Evolutionary conservation across 2,113 vertebrate genomes (phyloP).

Genomic region (Hyperoodon ampullatus): DNA sequence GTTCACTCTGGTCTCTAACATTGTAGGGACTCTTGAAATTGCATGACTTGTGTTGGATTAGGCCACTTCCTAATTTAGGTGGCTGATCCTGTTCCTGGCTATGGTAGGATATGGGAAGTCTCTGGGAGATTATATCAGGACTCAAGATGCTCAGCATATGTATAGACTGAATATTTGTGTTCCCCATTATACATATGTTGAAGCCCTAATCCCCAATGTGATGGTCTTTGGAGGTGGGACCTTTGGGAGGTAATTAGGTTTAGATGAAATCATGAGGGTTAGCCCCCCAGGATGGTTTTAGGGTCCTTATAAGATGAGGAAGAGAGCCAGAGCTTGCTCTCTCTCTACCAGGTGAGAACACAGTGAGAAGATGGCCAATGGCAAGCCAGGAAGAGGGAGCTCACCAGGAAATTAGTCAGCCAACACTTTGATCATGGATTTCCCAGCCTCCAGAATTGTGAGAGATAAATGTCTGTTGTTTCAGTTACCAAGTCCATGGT

Average conservation of each 20-base stretch:
- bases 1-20: neutral
- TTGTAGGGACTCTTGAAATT: neutral
- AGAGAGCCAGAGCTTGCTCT: neutral
- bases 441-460: neutral
- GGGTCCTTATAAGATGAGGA: neutral
- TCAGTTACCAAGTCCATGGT: neutral
- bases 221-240: neutral
- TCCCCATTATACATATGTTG: neutral
- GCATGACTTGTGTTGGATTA: neutral
- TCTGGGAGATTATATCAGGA: neutral
- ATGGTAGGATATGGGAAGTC: neutral
- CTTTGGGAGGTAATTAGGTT: neutral
- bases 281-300: neutral
- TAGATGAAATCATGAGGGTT: neutral
- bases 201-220: neutral
- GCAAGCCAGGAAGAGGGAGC: neutral
- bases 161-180: neutral
- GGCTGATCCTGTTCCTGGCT: neutral
- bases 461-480: neutral
- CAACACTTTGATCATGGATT: neutral
- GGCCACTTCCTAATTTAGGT: neutral
- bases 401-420: neutral
- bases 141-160: neutral
- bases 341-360: neutral
- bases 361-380: neutral